Evolutionary conservation across 2,113 vertebrate genomes (phyloP), one percentile per base, ranked within the genome.

Genomic region (Notarius lentiginosus): DNA sequence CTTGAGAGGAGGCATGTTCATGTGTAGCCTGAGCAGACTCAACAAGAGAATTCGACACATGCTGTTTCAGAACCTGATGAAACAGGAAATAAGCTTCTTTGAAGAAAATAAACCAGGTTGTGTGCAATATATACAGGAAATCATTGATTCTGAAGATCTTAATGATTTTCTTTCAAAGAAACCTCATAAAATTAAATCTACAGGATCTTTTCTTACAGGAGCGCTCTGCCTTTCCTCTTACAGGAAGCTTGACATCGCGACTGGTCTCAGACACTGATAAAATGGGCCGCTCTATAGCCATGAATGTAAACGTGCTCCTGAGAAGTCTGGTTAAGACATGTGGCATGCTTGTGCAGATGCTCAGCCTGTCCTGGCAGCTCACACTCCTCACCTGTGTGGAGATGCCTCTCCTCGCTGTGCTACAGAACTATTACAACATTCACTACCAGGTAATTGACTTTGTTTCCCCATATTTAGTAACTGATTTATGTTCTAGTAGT

Each of bases 281-380:
- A 86, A 96, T 97, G 96, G 97, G 97, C 24, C 41, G 79, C 15
- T 96, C 96, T 0, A 95, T 98, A 1, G 92, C 96, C 0, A 15
- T 89, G 0, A 97, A 97, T 12, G 91, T 94, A 85, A 98, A 98
- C 0, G 75, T 94, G 0, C 34, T 95, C 65, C 86, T 96, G 60
- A 95, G 96, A 47, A 96, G 92, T 89, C 72, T 95, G 2, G 92
- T 96, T 3, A 96, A 96, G 84, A 93, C 94, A 4, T 6, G 89
- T 15, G 95, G 96, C n/a, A 94, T 97, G 83, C 93, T 95, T 0
- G 1, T 2, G 10, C 94, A 96, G 90, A 97, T 98, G 97, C 0
- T 96, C 9, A 24, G 22, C 0, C 87, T 97, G 30, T 98, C 97
- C 0, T 96, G 96, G 87, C 91, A 93, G 61, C 94, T 98, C 68